phyloP scores from a whole-genome alignment of 2,113 vertebrate species.

The Scortum barcoo region DNA sequence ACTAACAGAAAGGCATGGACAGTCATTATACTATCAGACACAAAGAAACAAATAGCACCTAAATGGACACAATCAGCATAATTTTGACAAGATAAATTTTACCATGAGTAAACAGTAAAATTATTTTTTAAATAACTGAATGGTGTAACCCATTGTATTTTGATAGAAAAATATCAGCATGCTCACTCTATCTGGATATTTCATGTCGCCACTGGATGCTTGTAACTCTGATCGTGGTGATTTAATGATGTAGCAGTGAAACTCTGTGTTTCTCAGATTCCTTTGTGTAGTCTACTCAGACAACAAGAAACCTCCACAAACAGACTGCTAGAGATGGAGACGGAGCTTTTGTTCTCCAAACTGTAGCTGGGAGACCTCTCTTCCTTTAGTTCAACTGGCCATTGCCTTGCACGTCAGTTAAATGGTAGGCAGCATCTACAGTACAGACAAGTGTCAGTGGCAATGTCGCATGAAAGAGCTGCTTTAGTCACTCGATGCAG shows the following conservation, averaged over 20 bases:
- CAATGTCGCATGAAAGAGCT: too few relatives aligned
- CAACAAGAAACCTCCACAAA: too few relatives aligned
- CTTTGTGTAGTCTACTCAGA: too few relatives aligned
- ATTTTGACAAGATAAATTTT: conserved; percentile 13
- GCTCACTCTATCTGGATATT: not conserved
- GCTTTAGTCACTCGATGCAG: too few relatives aligned
- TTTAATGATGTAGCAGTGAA: not conserved
- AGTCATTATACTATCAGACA: not conserved
- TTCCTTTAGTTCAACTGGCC: too few relatives aligned
- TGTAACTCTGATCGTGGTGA: not conserved
- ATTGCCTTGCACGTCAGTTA: too few relatives aligned
- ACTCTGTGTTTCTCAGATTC: too few relatives aligned
- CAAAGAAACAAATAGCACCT: not conserved
- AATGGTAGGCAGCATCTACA: too few relatives aligned
- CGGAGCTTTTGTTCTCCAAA: too few relatives aligned
- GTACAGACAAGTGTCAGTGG: too few relatives aligned
- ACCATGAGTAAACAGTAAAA: conserved; percentile 2
- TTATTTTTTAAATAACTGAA: not conserved
- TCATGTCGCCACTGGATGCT: not conserved
- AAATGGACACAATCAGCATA: not conserved
- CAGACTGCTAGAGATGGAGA: too few relatives aligned
- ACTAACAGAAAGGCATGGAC: not conserved
- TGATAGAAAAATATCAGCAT: not conserved
- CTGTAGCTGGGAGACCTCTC: too few relatives aligned
- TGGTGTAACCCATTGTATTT: not conserved